Evolutionary conservation across 1,140 invertebrate genomes (phyloP).

Genomic region (Hycleus cichorii): DNA sequence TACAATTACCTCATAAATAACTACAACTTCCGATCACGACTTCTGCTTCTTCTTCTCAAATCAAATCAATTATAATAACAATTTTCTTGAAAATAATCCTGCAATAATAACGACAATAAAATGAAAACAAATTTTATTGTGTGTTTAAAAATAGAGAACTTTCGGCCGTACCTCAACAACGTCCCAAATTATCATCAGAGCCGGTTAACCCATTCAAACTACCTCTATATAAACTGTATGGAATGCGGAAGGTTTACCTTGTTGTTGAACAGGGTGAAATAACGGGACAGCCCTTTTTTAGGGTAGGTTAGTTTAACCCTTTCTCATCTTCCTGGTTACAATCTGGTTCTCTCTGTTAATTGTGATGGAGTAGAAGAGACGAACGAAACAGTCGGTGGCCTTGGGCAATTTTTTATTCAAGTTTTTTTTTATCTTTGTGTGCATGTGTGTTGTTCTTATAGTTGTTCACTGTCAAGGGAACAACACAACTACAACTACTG

Average conservation of each 20-base stretch:
- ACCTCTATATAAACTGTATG: not conserved
- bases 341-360: constrained; percentile 4
- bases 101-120: too few relatives aligned
- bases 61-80: too few relatives aligned
- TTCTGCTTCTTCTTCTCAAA: too few relatives aligned
- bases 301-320: constrained; percentile 27
- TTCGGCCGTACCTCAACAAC: not conserved
- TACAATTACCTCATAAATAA: not conserved
- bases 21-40: too few relatives aligned
- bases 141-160: not conserved
- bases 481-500: too few relatives aligned
- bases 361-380: too few relatives aligned
- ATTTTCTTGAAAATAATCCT: too few relatives aligned
- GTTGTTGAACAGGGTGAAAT: constrained; percentile 22
- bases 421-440: constrained; percentile 20
- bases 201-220: constrained; percentile 23
- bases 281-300: constrained; percentile 22
- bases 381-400: constrained; percentile 11
- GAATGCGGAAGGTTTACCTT: constrained; percentile 24
- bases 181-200: constrained; percentile 2
- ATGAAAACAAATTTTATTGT: too few relatives aligned
- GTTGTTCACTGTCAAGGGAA: not conserved
- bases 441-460: not conserved
- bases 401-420: constrained; percentile 15
- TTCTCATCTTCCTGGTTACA: constrained; percentile 7